Evolutionary conservation across 2,113 vertebrate species (phyloP), one percentile per base, ranked within the genome.

Genomic region (Phrynosoma platyrhinos): DNA sequence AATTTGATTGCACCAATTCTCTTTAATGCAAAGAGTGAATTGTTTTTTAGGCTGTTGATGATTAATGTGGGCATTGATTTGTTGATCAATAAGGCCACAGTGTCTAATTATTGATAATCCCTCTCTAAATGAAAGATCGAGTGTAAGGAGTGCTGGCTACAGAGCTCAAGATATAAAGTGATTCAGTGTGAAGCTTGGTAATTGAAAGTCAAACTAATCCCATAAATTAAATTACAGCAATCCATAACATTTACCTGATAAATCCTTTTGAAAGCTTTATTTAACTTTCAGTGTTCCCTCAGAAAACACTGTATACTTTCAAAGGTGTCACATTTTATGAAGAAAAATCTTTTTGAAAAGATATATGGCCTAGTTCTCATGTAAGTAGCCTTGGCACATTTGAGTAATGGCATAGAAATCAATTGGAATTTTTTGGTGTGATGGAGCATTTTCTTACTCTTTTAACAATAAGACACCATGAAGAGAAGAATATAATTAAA

Each of bases 31-130:
- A 95, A 96, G 95, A 96, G 86, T 94, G 95, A 95, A 96, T 97
- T 95, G 95, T 96, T 97, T 96, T 78, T 95, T 94, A 95, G 96
- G 40, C 92, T 93, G 93, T 94, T 92, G 94, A 89, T 97, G 97
- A 97, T 97, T 97, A 97, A 97, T 97, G 96, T 94, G 88, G 71
- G n/a, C 95, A 97, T 97, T 95, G 97, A 97, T 97, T 94, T 95
- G 92, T 5, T 95, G 94, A 96, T 97, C 97, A 94, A 97, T 97
- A 96, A 96, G 96, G 97, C 96, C 96, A 95, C 84, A 95, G 94
- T 96, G 96, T 97, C 96, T 97, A 97, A 97, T 97, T 97, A 97
- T 97, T 97, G 97, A 97, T 97, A 97, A 97, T 97, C 97, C 95
- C 94, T 96, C 96, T 93, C 95, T 95, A 96, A 97, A 97, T 97